Evolutionary conservation across 1,140 invertebrate genomes (phyloP).

Genomic region (Drosophila arawakana): DNA sequence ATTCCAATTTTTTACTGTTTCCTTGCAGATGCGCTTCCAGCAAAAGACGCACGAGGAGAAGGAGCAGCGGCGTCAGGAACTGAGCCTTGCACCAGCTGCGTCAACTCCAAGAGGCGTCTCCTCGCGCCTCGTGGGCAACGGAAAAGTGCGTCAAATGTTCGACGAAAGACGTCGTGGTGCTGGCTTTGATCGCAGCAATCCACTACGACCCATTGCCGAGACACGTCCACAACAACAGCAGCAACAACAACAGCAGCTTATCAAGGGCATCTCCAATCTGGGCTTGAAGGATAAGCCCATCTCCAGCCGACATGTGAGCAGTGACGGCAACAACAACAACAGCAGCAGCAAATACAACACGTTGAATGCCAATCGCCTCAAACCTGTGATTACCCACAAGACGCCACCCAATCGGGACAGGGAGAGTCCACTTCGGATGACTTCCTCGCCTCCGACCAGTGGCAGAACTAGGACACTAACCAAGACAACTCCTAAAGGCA

Average conservation of each 20-base stretch:
- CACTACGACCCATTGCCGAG: conserved; percentile 88
- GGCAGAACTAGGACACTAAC: not conserved
- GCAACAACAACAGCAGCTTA: conserved; percentile 30
- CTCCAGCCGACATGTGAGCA: conserved; percentile 20
- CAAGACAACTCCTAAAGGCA: not conserved
- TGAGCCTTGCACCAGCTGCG: conserved; percentile 16
- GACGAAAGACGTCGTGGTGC: conserved; percentile 89
- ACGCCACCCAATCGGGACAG: conserved; percentile 44
- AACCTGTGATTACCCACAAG: conserved; percentile 60
- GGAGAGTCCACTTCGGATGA: not conserved
- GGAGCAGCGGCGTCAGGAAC: conserved; percentile 66
- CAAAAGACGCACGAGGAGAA: conserved; percentile 73
- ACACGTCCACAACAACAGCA: conserved; percentile 17
- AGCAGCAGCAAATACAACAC: conserved; percentile 49
- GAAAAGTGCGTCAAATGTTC: conserved; percentile 90
- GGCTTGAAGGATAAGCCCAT: conserved; percentile 43
- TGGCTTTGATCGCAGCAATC: conserved; percentile 92
- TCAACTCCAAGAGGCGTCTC: conserved; percentile 35
- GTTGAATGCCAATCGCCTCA: conserved; percentile 44
- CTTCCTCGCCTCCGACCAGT: conserved; percentile 9
- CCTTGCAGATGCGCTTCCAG: conserved; percentile 79
- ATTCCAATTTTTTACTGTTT: not conserved
- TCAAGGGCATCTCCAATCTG: conserved; percentile 55
- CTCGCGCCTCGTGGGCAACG: conserved; percentile 62
- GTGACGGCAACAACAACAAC: conserved; percentile 63